Base-by-base conservation (phyloP, 2,888 invertebrate genomes). In the Drosophila limbata region DNA sequence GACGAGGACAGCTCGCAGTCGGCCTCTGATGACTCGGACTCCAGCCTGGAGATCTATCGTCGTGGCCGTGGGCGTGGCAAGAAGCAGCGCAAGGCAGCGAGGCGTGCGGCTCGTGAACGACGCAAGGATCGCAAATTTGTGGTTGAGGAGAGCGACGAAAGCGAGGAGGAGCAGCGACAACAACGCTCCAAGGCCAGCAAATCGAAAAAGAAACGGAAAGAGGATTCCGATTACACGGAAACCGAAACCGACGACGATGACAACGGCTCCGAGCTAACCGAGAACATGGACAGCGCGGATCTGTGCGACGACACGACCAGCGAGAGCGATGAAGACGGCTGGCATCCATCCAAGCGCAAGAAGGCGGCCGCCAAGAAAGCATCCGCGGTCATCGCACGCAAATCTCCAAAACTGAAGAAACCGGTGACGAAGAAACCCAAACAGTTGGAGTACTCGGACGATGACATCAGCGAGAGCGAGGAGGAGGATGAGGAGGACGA, bases 401-500 rank as follows among this genome's bases (percentile, higher is more conserved):
- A 92, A 50, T 90, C 90, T 1, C 88, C 90, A 0, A 92, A 91
- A 50, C 15, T 85, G 0, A 90, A 91, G 74, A 88, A 81, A 25
- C 70, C 77, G 0, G 55, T 55, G 3, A 51, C 62, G 0, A 92
- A 91, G 69, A 92, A 91, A 68, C 64, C 77, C 2, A 92, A 91
- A 63, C 87, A 86, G 11, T 59, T 89, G 4, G 91, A 91, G 48
- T 91, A 91, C 50, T 91, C 91, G 0, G 91, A 91, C 17, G 88
- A 89, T 33, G 91, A 92, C 55, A 88, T 91, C 62, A 90, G 89
- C 8, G 93, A 93, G 78, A 89, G 92, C 50, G 97, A 97, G 4
- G 97, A 96, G 10, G 94, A 94, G 59, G 94, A 93, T 45, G 94
- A 93, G 4, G 94, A 93, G 64, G 94, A 93, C 55, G 93, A 93